Conservation (phyloP, 2,113 vertebrate species). For the Crypturellus undulatus region DNA sequence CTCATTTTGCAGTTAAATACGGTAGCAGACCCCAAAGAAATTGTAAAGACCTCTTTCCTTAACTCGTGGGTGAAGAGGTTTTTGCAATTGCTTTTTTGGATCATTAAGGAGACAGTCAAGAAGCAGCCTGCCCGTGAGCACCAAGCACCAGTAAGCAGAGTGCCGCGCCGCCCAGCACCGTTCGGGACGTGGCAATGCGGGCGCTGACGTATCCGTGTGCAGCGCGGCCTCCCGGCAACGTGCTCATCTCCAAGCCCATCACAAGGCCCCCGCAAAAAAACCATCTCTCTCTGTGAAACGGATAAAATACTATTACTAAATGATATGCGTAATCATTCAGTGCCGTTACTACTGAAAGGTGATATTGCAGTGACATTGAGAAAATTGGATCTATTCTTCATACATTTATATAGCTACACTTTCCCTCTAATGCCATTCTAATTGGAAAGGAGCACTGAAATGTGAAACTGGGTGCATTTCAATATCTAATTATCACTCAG, state of each 20-base stretch:
- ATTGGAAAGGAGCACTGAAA: slow-evolving; percentile 84
- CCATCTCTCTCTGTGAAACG: slow-evolving; percentile 70
- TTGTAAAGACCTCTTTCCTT: background rate
- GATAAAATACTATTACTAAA: slow-evolving; percentile 83
- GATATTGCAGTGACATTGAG: slow-evolving; percentile 86
- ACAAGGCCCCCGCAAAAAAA: slow-evolving; percentile 69
- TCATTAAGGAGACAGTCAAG: background rate
- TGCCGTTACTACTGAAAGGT: slow-evolving; percentile 79
- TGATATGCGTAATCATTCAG: slow-evolving; percentile 86
- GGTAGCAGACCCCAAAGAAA: background rate
- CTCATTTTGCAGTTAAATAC: slow-evolving; percentile 15
- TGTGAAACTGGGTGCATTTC: slow-evolving; percentile 79
- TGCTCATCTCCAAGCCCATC: slow-evolving; percentile 78
- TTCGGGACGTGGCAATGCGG: slow-evolving; percentile 47
- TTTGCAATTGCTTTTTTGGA: background rate
- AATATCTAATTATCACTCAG: slow-evolving; percentile 81
- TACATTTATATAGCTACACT: slow-evolving; percentile 82
- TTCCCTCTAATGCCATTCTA: slow-evolving; percentile 84
- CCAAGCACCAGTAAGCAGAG: slow-evolving; percentile 26
- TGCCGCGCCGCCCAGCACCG: background rate
- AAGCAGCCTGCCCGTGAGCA: background rate
- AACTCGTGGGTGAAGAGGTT: background rate
- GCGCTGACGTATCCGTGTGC: slow-evolving; percentile 44
- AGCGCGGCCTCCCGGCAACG: slow-evolving; percentile 13
- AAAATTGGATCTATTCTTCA: slow-evolving; percentile 88